Conservation (phyloP, 2,113 vertebrate genomes). For the Leucoraja erinaceus region DNA sequence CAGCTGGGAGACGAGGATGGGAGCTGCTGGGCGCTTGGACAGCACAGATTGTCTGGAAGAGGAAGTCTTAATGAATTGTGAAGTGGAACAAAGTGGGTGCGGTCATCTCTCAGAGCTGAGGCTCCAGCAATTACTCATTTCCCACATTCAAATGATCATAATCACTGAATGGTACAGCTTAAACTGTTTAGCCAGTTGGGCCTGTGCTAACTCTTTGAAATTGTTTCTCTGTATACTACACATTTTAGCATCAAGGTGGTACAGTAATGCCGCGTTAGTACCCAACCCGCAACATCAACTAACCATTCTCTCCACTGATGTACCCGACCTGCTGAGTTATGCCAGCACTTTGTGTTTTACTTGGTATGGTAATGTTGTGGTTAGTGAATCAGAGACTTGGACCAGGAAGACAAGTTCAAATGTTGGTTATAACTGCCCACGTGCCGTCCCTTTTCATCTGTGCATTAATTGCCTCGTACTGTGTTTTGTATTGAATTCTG, state of each 20-base stretch:
- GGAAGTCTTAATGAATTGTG: neutral
- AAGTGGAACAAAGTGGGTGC: neutral
- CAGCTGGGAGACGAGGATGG: accelerated
- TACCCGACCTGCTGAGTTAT: too few species aligned
- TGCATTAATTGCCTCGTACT: too few species aligned
- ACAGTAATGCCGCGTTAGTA: neutral
- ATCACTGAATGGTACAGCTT: neutral
- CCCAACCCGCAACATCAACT: too few species aligned
- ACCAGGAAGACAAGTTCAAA: neutral
- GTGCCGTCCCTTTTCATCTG: too few species aligned
- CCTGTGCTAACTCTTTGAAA: neutral
- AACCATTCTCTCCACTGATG: too few species aligned
- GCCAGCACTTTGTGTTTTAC: too few species aligned
- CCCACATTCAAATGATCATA: too few species aligned
- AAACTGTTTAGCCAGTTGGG: neutral
- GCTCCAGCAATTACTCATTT: neutral
- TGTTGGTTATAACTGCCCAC: neutral
- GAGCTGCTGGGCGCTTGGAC: neutral
- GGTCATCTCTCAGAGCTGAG: neutral
- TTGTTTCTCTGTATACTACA: neutral
- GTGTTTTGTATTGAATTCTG: too few species aligned
- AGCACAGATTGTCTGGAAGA: neutral
- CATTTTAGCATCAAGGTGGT: neutral
- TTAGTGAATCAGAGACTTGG: neutral
- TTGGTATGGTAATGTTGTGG: neutral